Base-by-base conservation (phyloP, 2,888 invertebrate genomes). In the Eudasyphora cyanicolor region DNA sequence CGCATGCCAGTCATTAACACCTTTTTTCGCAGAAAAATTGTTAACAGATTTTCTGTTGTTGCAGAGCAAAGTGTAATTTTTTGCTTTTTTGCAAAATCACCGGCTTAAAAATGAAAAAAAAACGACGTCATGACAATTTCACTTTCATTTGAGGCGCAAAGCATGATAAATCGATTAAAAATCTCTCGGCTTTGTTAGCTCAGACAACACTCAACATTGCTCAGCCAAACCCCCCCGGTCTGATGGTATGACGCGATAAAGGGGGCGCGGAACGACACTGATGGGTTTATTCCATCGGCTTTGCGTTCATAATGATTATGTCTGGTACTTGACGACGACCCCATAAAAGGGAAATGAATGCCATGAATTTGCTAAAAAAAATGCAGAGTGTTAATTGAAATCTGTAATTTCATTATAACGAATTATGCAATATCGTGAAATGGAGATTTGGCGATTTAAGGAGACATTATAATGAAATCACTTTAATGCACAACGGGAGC, bases 1-100 rank as follows among this genome's bases (percentile, higher is more conserved):
- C 82, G 79, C 82, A 79, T 82, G 71, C 60, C 76, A 51, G 67
- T 76, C 76, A 82, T 76, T 79, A 76, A 76, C 38, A 79, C 35
- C 67, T 67, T 67, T 57, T 54, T 60, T 29, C 21, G n/a, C n/a
- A n/a, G n/a, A n/a, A n/a, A n/a, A 57, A 57, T 4, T 57, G n/a
- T 57, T 57, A 27, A 27, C 57, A 57, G 27, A 24, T 27, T 57
- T n/a, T 14, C 27, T 57, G 21, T 12, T 19, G 54, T 24, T 57
- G 27, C 14, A 57, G 24, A 57, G 27, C 12, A 49, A 49, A 57
- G 57, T 32, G 60, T 12, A 60, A n/a, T n/a, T n/a, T n/a, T n/a
- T n/a, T n/a, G n/a, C n/a, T 45, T 45, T 45, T 45, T 45, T 45
- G 29, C 60, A 60, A 60, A 49, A 60, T 60, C 60, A 60, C 29